These are phyloP conservation scores for Synergus gifuensis DNA, from an alignment of 2,888 invertebrate genomes.

Conservation along the genomic window DNA sequence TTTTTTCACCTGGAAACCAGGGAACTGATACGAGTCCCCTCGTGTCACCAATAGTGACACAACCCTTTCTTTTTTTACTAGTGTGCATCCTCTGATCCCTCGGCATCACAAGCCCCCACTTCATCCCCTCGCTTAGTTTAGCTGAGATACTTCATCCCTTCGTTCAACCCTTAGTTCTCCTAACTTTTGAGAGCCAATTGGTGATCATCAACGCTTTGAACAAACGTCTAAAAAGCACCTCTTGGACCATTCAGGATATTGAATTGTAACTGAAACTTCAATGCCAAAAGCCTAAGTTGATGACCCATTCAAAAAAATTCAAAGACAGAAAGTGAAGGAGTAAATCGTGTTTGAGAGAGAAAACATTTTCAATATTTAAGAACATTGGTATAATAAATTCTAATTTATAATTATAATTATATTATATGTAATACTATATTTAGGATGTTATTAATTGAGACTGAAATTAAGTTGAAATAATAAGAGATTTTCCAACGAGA, in stretches of 20 bases:
- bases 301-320: neutral
- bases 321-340: neutral
- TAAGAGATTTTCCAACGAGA: neutral
- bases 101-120: constrained; percentile 4
- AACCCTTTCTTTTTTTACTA: constrained; percentile 23
- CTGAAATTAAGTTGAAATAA: neutral
- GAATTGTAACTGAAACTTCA: neutral
- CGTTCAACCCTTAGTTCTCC: neutral
- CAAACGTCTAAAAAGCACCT: constrained; percentile 11
- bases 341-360: neutral
- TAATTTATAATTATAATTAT: no score
- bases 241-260: neutral
- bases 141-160: constrained; percentile 10
- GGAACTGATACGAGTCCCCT: constrained; percentile 4
- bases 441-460: no score
- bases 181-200: constrained; percentile 25
- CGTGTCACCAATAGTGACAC: constrained; percentile 24
- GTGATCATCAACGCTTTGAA: neutral
- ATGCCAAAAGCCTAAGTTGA: neutral
- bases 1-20: constrained; percentile 12
- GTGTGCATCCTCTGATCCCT: constrained; percentile 30
- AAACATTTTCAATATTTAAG: neutral
- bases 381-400: no score
- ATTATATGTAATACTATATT: no score
- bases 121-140: constrained; percentile 21